Evolutionary conservation across 2,113 vertebrate species (phyloP), one percentile per base, ranked within the genome.

Genomic region (Entomyzon cyanotis): DNA sequence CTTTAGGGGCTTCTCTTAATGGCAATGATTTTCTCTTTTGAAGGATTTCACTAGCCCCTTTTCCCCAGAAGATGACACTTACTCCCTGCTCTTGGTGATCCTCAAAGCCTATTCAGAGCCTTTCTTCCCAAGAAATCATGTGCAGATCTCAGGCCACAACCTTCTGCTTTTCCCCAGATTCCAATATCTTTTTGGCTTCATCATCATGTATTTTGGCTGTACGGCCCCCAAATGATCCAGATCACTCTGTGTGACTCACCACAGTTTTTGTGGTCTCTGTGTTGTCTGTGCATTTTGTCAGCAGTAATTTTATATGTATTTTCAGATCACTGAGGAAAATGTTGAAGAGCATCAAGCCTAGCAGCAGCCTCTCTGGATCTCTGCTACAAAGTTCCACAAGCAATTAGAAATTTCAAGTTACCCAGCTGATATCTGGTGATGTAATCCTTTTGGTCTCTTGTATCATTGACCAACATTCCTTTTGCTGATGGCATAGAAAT

Each of bases 181-280:
- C 41, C 35, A 65, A 6, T 17, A 53, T 63, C 11, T 22, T 53
- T 77, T 81, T 63, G 39, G n/a, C 17, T n/a, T 76, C 63, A 58
- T 71, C 63, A 35, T 12, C 15, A 5, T 3, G 15, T 19, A 4
- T 77, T 88, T 63, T 42, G 31, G 21, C 44, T 49, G 21, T 31
- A 17, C 0, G 0, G 27, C 44, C 47, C 47, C 79, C n/a, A 47
- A 15, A 52, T 2, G 2, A 70, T 25, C 25, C 47, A 9, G 41
- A 37, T 37, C 37, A 37, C 37, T 37, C 37, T 37, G 37, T 37
- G 37, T 37, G 37, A 37, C 37, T 37, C 37, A 37, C 37, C 37
- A 37, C 37, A 42, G 15, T 50, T 82, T 53, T 73, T 47, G 28
- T 62, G 49, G 30, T 21, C 17, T 62, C 27, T 21, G 15, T 33